Percentiles rank a stretch among this genome's conserved stretches.
phyloP scores from a whole-genome alignment of 2,888 invertebrate genomes.

The Patella caerulea region DNA sequence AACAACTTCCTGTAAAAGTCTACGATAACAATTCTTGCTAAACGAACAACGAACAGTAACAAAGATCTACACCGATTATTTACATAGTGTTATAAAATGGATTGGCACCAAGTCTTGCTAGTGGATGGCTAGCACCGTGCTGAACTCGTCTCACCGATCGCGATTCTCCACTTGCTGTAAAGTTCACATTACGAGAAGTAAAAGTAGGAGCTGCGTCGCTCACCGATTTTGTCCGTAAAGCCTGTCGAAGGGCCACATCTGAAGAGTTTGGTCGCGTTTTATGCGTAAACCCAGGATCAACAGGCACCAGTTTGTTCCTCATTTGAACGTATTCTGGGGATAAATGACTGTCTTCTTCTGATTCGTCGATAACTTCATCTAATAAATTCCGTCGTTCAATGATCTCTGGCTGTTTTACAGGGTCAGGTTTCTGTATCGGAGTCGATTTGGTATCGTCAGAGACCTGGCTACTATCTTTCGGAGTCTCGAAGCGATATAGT shows the following conservation, averaged over 20 bases:
- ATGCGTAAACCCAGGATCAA: neutral
- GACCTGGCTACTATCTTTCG: slow-evolving; percentile 22
- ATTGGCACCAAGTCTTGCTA: slow-evolving; percentile 73
- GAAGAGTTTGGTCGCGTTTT: neutral
- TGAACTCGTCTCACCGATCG: slow-evolving; percentile 75
- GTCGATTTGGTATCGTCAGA: slow-evolving; percentile 7
- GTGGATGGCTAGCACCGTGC: slow-evolving; percentile 88
- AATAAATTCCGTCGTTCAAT: neutral
- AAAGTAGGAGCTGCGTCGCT: neutral
- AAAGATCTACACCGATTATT: neutral
- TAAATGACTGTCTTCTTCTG: neutral
- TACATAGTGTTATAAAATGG: slow-evolving; percentile 62
- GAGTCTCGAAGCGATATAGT: slow-evolving; percentile 48
- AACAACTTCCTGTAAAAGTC: no score
- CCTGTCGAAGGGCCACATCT: neutral
- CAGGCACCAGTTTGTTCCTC: neutral
- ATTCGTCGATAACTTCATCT: neutral
- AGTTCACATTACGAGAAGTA: neutral
- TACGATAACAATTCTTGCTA: no score
- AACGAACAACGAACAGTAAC: neutral
- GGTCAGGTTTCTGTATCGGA: neutral
- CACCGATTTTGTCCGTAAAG: neutral
- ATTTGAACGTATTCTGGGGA: neutral
- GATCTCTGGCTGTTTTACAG: neutral
- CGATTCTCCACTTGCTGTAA: neutral